Evolutionary conservation across 1,140 invertebrate genomes (phyloP), one percentile per base, ranked within the genome.

Genomic region (Archivesica marissinica): DNA sequence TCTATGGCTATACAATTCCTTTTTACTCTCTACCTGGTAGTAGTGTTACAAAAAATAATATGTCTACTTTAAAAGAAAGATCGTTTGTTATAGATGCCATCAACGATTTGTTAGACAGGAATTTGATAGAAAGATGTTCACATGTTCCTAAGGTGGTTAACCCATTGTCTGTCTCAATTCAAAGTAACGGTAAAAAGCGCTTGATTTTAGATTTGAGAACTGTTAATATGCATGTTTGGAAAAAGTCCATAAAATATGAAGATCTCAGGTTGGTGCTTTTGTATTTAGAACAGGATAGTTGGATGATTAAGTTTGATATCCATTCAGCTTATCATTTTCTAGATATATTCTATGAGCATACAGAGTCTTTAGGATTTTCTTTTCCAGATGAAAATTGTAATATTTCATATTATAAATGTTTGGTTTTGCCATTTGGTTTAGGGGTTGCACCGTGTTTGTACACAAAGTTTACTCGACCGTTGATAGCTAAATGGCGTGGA

Each of bases 321-420:
- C 47, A 79, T 72, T 79, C 61, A 11, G 84, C 47, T 30, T 85
- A 70, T 56, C 75, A 70, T 79, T 75, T 66, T 85, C 41, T 85
- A 2, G 17, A 25, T 25, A 79, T 68, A 0, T 68, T 68, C 35
- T 17, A 25, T 1, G 1, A 23, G 20, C 64, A 68, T 35, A 68
- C 64, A n/a, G 35, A 66, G 9, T 56, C 9, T 70, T 72, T 82
- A 20, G 68, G 79, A 1, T 61, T 70, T 70, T 52, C 61, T 6
- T 74, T n/a, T 35, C 6, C n/a, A 38, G 70, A 56, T 23, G 33
- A 39, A 1, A 30, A 7, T 1, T 64, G 79, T 13, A 33, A 41
- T 15, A 52, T 1, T 17, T 28, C 0, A 56, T 79, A 44, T 79
- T 85, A 30, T 44, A 85, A 68, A 70, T 79, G 50, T 70, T 33